Evolutionary conservation across 2,113 vertebrate species (phyloP).

Genomic region (Anarrhichthys ocellatus): DNA sequence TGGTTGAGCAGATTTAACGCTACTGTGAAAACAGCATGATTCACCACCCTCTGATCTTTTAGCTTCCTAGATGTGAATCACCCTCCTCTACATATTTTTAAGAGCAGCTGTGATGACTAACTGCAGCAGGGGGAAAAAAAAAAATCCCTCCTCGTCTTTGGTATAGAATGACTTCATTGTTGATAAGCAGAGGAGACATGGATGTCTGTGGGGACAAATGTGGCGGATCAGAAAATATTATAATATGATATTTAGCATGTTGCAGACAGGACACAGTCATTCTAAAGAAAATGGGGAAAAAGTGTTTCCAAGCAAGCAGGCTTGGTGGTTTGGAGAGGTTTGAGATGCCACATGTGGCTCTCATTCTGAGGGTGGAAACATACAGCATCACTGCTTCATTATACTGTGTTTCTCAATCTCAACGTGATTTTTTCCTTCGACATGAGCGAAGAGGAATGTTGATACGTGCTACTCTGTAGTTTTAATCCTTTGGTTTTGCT

Average conservation of each 20-base stretch:
- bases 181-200: slow-evolving; percentile 49
- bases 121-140: slow-evolving; percentile 28
- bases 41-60: slow-evolving; percentile 72
- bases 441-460: slow-evolving; percentile 23
- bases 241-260: slow-evolving; percentile 30
- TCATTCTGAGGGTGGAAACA: slow-evolving; percentile 71
- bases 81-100: slow-evolving; percentile 61
- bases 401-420: slow-evolving; percentile 35
- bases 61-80: slow-evolving; percentile 71
- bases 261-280: slow-evolving; percentile 5
- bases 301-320: slow-evolving; percentile 47
- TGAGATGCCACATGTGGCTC: slow-evolving; percentile 69
- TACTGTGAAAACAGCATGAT: slow-evolving; percentile 66
- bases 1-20: slow-evolving; percentile 68
- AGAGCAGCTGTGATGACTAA: slow-evolving; percentile 68
- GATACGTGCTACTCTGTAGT: slow-evolving; percentile 4
- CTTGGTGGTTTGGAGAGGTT: slow-evolving; percentile 64
- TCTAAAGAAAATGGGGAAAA: slow-evolving; percentile 25
- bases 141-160: slow-evolving; percentile 34
- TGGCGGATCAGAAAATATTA: slow-evolving; percentile 25
- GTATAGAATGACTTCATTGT: slow-evolving; percentile 58
- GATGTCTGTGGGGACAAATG: slow-evolving; percentile 36
- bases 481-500: neutral
- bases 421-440: slow-evolving; percentile 42
- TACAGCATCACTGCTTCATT: slow-evolving; percentile 49